Conservation (phyloP, 2,888 invertebrate genomes). For the Ferrisia virgata region DNA sequence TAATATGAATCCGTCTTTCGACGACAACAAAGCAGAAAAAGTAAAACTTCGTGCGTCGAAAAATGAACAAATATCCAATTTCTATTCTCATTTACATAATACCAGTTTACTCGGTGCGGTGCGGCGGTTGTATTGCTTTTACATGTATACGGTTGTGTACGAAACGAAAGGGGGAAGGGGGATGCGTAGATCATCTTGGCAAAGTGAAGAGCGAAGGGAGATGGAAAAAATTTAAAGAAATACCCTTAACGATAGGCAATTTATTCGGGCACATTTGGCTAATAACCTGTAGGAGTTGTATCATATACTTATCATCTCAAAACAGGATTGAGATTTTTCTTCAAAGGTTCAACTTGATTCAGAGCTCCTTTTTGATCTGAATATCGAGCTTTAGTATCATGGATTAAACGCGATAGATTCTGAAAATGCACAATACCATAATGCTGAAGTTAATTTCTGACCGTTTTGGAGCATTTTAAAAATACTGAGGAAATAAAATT, state of each 20-base stretch:
- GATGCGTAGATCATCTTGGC: no score
- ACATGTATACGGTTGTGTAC: no score
- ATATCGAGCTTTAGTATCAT: no score
- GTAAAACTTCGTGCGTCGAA: not conserved
- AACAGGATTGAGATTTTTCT: no score
- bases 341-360: no score
- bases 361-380: no score
- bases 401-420: no score
- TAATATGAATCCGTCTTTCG: not conserved
- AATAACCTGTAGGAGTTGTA: not conserved
- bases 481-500: no score
- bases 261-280: constrained; percentile 5
- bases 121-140: not conserved
- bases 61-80: not conserved
- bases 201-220: not conserved
- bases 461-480: no score
- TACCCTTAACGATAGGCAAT: not conserved
- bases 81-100: not conserved
- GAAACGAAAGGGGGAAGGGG: not conserved
- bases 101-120: not conserved
- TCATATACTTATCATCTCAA: not conserved
- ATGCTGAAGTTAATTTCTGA: no score
- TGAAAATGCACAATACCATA: no score
- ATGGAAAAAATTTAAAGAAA: no score
- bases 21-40: not conserved